phyloP scores from a whole-genome alignment of 2,797 vertebrate species.

The Phrynocephalus forsythii region DNA sequence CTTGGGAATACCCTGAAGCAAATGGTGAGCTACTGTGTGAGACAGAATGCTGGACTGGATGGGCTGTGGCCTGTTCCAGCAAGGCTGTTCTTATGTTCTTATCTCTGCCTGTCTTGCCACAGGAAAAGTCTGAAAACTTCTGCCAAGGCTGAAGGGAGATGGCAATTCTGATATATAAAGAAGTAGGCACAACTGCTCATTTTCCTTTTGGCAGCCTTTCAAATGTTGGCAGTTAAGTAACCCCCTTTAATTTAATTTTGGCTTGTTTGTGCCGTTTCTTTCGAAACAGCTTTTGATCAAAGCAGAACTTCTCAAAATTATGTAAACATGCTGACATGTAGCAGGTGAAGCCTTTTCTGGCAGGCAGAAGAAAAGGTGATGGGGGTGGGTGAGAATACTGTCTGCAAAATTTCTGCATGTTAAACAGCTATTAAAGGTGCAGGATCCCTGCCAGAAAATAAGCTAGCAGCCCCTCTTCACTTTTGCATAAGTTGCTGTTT shows the following conservation, averaged over 20 bases:
- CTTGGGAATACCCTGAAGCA: too few relatives aligned
- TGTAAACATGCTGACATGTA: not conserved
- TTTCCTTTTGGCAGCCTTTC: not conserved
- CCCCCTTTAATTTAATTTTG: not conserved
- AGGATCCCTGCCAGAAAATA: not conserved
- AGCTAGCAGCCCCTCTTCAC: not conserved
- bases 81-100: not conserved
- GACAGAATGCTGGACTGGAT: too few relatives aligned
- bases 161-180: not conserved
- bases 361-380: not conserved
- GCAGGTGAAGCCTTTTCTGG: not conserved
- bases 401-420: not conserved
- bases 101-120: not conserved
- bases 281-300: not conserved
- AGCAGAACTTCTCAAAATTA: conserved; percentile 14
- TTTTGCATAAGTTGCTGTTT: not conserved
- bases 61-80: too few relatives aligned
- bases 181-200: not conserved
- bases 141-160: not conserved
- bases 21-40: too few relatives aligned
- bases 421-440: not conserved
- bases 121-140: not conserved
- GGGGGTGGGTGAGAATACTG: not conserved
- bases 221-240: not conserved
- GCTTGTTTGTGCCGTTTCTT: not conserved